These are phyloP conservation scores for cattle (Bos taurus) DNA, from an alignment of 2,113 vertebrate species.

Conservation along the genomic window DNA sequence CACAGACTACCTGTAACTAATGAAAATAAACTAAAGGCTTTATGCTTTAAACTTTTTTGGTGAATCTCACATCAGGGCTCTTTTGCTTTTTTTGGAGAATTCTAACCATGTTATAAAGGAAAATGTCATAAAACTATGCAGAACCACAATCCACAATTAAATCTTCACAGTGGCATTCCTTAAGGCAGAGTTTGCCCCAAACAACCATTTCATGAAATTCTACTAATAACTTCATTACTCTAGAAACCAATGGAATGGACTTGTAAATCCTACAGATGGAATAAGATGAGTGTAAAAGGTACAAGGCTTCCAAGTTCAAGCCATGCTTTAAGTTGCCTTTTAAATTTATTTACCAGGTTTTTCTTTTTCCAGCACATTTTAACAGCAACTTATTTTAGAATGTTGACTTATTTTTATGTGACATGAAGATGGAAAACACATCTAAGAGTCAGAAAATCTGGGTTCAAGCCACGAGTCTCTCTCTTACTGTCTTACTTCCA, in stretches of 20 bases:
- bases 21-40: not conserved
- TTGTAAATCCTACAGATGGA: not conserved
- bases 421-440: not conserved
- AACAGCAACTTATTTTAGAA: not conserved
- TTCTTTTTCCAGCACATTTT: not conserved
- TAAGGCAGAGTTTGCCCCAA: not conserved
- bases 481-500: not conserved
- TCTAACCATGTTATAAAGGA: not conserved
- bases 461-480: not conserved
- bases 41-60: not conserved
- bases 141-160: not conserved
- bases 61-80: not conserved
- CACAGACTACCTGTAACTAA: not conserved
- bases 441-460: not conserved
- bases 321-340: not conserved
- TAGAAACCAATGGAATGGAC: not conserved
- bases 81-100: not conserved
- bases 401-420: not conserved
- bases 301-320: not conserved
- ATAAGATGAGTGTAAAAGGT: not conserved
- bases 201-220: not conserved
- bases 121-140: not conserved
- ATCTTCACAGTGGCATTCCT: not conserved
- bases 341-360: slow-evolving; percentile 8
- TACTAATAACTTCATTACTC: not conserved